Base-by-base conservation (phyloP, 1,140 invertebrate genomes). In the Teleopsis dalmanni region DNA sequence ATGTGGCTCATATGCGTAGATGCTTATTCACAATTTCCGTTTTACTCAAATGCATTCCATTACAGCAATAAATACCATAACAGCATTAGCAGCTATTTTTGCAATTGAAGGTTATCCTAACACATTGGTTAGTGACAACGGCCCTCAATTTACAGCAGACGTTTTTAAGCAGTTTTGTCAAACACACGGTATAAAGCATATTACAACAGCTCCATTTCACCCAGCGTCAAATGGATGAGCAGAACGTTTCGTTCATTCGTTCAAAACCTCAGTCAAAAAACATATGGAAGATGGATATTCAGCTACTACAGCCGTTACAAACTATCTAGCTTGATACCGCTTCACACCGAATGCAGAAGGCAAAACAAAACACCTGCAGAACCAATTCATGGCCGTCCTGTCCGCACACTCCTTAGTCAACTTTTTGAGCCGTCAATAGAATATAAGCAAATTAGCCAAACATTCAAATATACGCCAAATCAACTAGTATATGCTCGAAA, bases 191-290 rank as follows among this genome's bases (percentile, higher is more conserved):
- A 57, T 63, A 25, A 36, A 50, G 21, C 50, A 58, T 42, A 50
- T 37, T 31, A 57, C 31, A 48, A 53, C 31, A 16, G 27, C 35
- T 4, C 35, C 37, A 8, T 55, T 46, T 42, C 55, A 60, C 54
- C 56, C 60, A 18, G 57, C 33, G 0, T 57, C 55, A 2, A 70
- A 67, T 55, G 59, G 58, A 4, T 56, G 53, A 18, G 59, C 59
- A 4, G 59, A 66, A 57, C 61, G 51, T 11, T 52, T 52, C 33
- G 51, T 48, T 14, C 14, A 34, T 11, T 46, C 42, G 10, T 46
- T 51, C 23, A 51, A 46, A 40, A 16, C 16, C 10, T 27, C 42
- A 3, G 25, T 50, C 22, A 29, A 33, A 33, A 48, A 48, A n/a
- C n/a, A 33, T 19, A n/a, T n/a, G n/a, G n/a, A n/a, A n/a, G 49